Percentiles rank a stretch among this genome's conserved stretches.
These are phyloP conservation scores for Seriola quinqueradiata DNA, from an alignment of 2,113 vertebrate genomes.

Conservation along the genomic window DNA sequence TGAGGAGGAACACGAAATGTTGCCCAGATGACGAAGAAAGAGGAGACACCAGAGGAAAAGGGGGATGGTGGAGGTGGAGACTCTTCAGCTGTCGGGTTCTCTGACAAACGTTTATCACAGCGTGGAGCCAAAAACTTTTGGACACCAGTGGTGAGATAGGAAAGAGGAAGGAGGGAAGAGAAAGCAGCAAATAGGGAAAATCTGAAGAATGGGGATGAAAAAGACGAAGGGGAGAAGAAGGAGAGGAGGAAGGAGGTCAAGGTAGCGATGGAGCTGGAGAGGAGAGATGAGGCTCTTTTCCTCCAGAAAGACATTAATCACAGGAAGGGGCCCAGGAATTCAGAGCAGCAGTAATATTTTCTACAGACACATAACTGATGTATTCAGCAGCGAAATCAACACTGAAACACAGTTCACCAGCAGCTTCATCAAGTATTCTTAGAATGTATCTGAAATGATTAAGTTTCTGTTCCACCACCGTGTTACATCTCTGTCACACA, in stretches of 20 bases:
- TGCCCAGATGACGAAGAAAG: background rate
- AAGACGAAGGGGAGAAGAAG: background rate
- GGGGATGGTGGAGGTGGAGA: background rate
- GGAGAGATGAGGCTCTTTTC: conserved; percentile 9
- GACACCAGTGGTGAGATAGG: background rate
- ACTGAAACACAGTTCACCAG: background rate
- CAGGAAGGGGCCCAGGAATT: conserved; percentile 20
- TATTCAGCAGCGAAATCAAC: conserved; percentile 8
- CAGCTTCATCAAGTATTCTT: background rate
- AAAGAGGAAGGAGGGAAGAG: background rate
- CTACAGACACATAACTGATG: conserved; percentile 42
- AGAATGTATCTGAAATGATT: background rate
- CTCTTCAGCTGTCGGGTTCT: conserved; percentile 17
- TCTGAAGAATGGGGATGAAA: background rate
- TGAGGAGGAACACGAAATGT: background rate
- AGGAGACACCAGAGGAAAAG: background rate
- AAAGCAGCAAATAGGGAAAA: background rate
- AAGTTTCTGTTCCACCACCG: too few species aligned
- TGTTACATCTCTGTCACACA: background rate
- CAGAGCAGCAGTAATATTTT: conserved; percentile 47
- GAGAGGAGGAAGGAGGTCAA: conserved; percentile 43
- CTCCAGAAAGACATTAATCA: conserved; percentile 57
- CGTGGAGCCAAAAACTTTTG: conserved; percentile 36
- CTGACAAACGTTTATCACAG: conserved; percentile 54
- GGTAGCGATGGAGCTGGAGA: conserved; percentile 43